Evolutionary conservation across 2,113 vertebrate genomes (phyloP), one percentile per base, ranked within the genome.

Genomic region (Numenius arquata): DNA sequence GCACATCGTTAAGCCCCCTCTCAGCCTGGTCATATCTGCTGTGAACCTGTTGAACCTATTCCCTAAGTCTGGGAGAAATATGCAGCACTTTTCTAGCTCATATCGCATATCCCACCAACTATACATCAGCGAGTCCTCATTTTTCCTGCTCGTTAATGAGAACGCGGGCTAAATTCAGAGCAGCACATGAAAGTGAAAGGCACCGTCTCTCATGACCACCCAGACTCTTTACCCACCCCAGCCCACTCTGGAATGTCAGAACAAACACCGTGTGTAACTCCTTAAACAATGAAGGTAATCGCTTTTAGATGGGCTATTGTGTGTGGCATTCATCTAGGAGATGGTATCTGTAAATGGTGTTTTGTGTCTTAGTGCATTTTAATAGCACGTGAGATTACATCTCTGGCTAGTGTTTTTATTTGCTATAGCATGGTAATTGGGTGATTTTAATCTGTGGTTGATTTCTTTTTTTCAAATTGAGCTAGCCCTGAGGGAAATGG

Each of bases 381-480:
- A 79, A 79, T 7, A 71, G 89, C 76, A 30, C 7, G 1, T 26
- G 32, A 58, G 93, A 96, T 96, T 93, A 66, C 59, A 95, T 95
- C 95, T 96, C n/a, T 88, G 92, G 50, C 61, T 74, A 41, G n/a
- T 61, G 87, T 61, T 96, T 95, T 89, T 95, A 91, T 93, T 95
- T 89, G 80, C 86, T 88, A 21, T 34, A 15, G 29, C 41, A 50
- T 25, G 73, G 19, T 79, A 93, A 95, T 93, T 65, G 76, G 22
- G 38, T 17, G 86, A 80, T 96, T 95, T 92, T 91, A 74, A 90
- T 93, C 91, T 89, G 61, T 48, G 74, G 9, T 61, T 70, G 62
- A 34, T 63, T 86, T 75, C 50, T 82, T 72, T 66, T 77, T 61
- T 62, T 41, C 68, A 15, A 17, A 68, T 63, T 40, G 55, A 89